These are phyloP conservation scores for Dicentrarchus labrax DNA, from an alignment of 2,113 vertebrate species.

Conservation along the genomic window DNA sequence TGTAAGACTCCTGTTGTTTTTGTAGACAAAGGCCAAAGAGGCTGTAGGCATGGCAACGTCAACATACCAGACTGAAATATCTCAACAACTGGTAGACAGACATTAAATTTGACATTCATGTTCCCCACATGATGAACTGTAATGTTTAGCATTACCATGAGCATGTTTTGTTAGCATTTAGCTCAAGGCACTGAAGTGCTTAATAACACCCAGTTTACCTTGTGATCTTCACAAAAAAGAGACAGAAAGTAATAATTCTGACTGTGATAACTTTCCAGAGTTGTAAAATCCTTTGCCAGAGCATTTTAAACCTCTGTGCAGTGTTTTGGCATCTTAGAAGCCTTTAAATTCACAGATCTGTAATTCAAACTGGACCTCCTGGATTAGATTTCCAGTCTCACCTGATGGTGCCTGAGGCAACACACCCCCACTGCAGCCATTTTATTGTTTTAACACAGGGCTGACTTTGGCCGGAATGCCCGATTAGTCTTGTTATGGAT, in stretches of 20 bases:
- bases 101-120: too few relatives aligned
- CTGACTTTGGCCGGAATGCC: background rate
- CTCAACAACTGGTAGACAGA: too few relatives aligned
- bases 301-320: background rate
- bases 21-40: background rate
- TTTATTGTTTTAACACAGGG: background rate
- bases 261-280: background rate
- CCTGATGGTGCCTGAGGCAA: background rate
- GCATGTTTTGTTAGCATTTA: too few relatives aligned
- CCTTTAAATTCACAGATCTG: background rate
- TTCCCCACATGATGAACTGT: too few relatives aligned
- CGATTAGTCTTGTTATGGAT: background rate
- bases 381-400: background rate
- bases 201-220: background rate
- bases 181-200: too few relatives aligned
- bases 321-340: background rate
- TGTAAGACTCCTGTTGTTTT: background rate
- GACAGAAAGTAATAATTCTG: background rate
- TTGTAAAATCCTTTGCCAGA: background rate
- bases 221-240: background rate
- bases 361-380: background rate
- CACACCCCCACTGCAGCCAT: background rate
- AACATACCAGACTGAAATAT: too few relatives aligned
- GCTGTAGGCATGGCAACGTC: too few relatives aligned
- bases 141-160: background rate